A percentile compares a stretch with the other conserved stretches of the same genome.
Conservation (phyloP, 2,113 vertebrate genomes). For the Oxyruncus cristatus region DNA sequence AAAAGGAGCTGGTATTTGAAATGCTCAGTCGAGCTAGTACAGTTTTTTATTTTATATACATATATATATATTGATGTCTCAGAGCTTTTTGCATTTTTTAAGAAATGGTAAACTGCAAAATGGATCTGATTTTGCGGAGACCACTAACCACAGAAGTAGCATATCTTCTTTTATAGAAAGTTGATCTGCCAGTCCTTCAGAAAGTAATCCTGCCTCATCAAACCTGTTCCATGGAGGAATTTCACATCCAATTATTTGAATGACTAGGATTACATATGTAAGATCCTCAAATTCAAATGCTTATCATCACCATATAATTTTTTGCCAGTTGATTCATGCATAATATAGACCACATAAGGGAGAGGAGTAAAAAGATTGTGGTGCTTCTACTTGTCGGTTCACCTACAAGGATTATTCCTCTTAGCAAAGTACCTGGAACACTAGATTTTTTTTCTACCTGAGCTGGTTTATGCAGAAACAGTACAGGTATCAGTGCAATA, state of each 20-base stretch:
- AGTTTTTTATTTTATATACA: not conserved
- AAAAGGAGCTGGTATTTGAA: not conserved
- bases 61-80: not conserved
- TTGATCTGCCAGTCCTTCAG: not conserved
- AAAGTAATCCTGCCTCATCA: conserved; percentile 31
- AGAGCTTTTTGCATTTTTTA: not conserved
- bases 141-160: not conserved
- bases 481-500: not conserved
- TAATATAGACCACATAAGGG: not conserved
- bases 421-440: not conserved
- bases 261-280: not conserved
- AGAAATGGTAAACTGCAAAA: not conserved
- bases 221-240: not conserved
- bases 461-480: not conserved
- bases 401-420: not conserved
- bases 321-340: not conserved
- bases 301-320: not conserved
- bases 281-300: not conserved
- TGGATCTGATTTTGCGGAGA: not conserved
- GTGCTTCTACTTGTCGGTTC: not conserved
- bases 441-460: not conserved
- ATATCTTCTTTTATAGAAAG: not conserved
- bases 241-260: conserved; percentile 2
- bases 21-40: not conserved
- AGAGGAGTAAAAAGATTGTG: not conserved